Percentiles rank a stretch among this genome's conserved stretches.
Conservation (phyloP, 2,888 invertebrate genomes). For the Lasioglossum figueresi region DNA sequence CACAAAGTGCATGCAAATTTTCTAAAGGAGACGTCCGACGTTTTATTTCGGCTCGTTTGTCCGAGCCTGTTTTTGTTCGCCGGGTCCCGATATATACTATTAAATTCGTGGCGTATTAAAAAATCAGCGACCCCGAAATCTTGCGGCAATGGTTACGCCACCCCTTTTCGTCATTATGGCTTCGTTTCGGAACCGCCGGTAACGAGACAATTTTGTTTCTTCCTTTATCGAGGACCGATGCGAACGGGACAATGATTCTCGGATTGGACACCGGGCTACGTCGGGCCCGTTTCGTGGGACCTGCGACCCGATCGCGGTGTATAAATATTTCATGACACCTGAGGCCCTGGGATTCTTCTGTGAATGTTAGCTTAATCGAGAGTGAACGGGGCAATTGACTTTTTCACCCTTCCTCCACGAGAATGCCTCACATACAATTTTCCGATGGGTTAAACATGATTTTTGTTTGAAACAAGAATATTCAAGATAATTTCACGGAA, state of each 20-base stretch:
- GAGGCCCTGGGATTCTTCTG: neutral
- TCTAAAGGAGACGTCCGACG: conserved; percentile 46
- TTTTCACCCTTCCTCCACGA: neutral
- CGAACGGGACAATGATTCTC: neutral
- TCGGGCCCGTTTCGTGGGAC: neutral
- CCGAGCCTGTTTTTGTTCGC: neutral
- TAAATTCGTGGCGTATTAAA: conserved; percentile 21
- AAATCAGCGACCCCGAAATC: neutral
- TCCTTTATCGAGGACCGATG: neutral
- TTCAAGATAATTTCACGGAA: neutral
- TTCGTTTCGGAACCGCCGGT: neutral
- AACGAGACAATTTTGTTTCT: conserved; percentile 12
- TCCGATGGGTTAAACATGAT: neutral
- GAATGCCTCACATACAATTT: neutral
- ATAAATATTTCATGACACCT: neutral
- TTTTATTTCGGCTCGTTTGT: conserved; percentile 45
- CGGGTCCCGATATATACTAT: neutral
- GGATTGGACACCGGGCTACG: neutral
- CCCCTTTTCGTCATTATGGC: neutral
- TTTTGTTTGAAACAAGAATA: neutral
- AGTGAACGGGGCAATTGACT: neutral
- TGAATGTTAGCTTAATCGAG: neutral
- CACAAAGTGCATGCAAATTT: conserved; percentile 65
- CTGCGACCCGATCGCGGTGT: neutral
- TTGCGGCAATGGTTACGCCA: neutral